These are phyloP conservation scores for Resseliella maxima DNA, from an alignment of 2,888 invertebrate genomes.

Conservation along the genomic window DNA sequence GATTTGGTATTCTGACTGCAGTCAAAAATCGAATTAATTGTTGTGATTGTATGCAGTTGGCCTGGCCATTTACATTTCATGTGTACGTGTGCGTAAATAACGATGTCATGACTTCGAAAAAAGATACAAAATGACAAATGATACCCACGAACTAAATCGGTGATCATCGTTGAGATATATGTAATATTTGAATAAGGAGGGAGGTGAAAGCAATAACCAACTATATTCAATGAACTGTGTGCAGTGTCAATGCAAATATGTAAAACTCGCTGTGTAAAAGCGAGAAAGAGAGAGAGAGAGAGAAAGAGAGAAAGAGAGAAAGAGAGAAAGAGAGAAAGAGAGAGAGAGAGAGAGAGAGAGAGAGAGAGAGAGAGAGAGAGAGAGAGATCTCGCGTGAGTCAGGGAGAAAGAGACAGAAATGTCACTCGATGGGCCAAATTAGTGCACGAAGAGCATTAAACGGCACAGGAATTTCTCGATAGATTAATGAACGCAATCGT, in stretches of 20 bases:
- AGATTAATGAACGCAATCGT: neutral
- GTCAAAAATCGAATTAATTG: neutral
- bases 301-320: neutral
- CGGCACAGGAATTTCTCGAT: neutral
- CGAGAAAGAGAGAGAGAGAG: neutral
- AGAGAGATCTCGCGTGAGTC: no score
- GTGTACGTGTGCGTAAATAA: conserved; percentile 28
- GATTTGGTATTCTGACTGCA: conserved; percentile 27
- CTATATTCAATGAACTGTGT: conserved; percentile 17
- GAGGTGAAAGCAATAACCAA: neutral
- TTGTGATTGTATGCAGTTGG: neutral
- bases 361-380: no score
- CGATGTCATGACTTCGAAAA: neutral
- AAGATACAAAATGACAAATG: conserved; percentile 35
- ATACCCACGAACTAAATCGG: conserved; percentile 5
- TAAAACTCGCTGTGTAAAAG: neutral
- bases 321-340: neutral
- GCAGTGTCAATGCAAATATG: conserved; percentile 13
- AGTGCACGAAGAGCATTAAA: conserved; percentile 48
- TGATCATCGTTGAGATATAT: neutral
- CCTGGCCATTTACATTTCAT: neutral
- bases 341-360: no score
- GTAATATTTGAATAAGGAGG: neutral
- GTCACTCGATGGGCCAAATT: no score
- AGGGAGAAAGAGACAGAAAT: neutral